Evolutionary conservation across 2,888 invertebrate genomes (phyloP).

Genomic region (Cantharis flavilabris): DNA sequence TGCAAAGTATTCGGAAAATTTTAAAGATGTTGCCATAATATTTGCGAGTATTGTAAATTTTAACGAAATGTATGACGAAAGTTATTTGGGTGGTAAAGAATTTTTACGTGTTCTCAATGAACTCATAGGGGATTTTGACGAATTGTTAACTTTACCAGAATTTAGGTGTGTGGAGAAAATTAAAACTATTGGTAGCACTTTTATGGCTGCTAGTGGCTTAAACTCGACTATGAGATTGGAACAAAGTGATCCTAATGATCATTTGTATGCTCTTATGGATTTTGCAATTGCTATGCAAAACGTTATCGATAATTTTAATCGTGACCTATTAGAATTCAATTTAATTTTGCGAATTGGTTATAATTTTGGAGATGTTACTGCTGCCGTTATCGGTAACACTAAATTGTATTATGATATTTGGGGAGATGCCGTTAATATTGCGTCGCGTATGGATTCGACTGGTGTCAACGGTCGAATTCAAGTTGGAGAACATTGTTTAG

Average conservation of each 20-base stretch:
- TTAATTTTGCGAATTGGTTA: slow-evolving; percentile 85
- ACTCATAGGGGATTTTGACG: slow-evolving; percentile 94
- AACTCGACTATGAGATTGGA: slow-evolving; percentile 77
- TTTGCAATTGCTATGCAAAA: slow-evolving; percentile 91
- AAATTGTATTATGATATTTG: slow-evolving; percentile 97
- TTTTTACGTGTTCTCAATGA: slow-evolving; percentile 94
- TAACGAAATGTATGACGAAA: slow-evolving; percentile 97
- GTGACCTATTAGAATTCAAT: slow-evolving; percentile 88
- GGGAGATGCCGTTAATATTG: slow-evolving; percentile 98
- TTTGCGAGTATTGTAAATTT: slow-evolving; percentile 97
- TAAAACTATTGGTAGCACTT: slow-evolving; percentile 95
- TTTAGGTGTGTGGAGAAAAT: slow-evolving; percentile 94
- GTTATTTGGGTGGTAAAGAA: slow-evolving; percentile 92
- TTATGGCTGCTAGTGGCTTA: slow-evolving; percentile 96
- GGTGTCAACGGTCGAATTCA: slow-evolving; percentile 87
- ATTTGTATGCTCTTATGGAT: slow-evolving; percentile 87
- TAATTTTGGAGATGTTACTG: slow-evolving; percentile 94
- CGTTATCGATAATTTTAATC: slow-evolving; percentile 85
- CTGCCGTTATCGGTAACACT: slow-evolving; percentile 94
- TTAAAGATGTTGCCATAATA: slow-evolving; percentile 89
- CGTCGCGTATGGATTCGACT: slow-evolving; percentile 96
- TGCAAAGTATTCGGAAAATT: slow-evolving; percentile 93
- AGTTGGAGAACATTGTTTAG: slow-evolving; percentile 76
- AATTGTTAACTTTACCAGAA: slow-evolving; percentile 79
- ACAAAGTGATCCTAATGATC: slow-evolving; percentile 72